Base-by-base conservation (phyloP, 2,888 invertebrate genomes). In the Eucera pruinosa region DNA sequence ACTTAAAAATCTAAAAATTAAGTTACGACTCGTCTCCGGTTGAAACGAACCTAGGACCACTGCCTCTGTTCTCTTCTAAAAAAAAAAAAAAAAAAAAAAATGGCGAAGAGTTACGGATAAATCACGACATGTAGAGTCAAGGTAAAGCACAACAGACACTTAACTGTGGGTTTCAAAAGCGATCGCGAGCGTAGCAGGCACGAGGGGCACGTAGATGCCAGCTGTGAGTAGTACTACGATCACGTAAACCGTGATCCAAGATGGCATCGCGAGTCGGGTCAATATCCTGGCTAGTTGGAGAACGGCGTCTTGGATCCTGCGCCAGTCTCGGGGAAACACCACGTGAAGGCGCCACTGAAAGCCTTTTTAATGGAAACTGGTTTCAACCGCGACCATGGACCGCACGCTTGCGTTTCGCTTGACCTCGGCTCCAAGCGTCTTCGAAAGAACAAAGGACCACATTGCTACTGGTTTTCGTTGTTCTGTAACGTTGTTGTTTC, bases 261-360 rank as follows among this genome's bases (percentile, higher is more conserved):
- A 90, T 91, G 89, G 89, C 88, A 86, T 61, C 78, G 85, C 61
- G 84, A 60, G 83, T 90, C 91, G 74, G 92, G 92, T 91, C 93
- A 93, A 93, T 93, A 93, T 92, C 85, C 82, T 92, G 92, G 66
- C 72, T 80, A 89, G 89, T 88, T 93, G 89, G 90, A 65, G 81
- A 84, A 85, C 83, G 93, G 62, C 65, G 61, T 23, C 64, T 60
- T 43, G 93, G 93, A 93, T 91, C 79, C 86, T 85, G 77, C 77
- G 80, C 84, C 80, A 83, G 79, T 75, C 85, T 82, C 77, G 57
- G 64, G 70, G 66, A 68, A 61, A 60, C 81, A 62, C 80, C 80
- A 74, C 72, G 57, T 55, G 62, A 66, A 79, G 84, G 84, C 85
- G 86, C 85, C 83, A 83, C 82, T 57, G 78, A 71, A 69, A 74